Evolutionary conservation across 2,888 invertebrate genomes (phyloP).

Genomic region (Tachina grossa): DNA sequence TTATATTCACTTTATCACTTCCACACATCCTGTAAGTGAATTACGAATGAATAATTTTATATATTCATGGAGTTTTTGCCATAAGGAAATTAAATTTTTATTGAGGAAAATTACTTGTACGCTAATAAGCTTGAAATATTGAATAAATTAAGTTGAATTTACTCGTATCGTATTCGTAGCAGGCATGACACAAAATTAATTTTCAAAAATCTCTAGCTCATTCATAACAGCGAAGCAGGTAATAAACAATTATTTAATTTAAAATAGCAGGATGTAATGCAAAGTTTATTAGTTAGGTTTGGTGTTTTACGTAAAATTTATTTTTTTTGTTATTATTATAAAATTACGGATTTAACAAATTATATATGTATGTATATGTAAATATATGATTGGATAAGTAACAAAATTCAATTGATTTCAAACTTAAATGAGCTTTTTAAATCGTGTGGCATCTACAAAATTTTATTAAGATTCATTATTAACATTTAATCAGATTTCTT

Average conservation of each 20-base stretch:
- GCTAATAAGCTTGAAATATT: constrained; percentile 7
- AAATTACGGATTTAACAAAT: too few relatives aligned
- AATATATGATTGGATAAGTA: too few relatives aligned
- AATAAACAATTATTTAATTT: background rate
- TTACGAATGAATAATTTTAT: constrained; percentile 9
- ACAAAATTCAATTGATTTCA: too few relatives aligned
- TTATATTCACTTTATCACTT: background rate
- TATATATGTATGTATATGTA: too few relatives aligned
- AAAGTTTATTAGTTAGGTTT: background rate
- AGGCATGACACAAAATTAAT: background rate
- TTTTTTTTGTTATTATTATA: too few relatives aligned
- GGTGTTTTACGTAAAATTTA: too few relatives aligned
- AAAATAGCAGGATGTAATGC: background rate
- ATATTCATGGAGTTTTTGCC: constrained; percentile 16
- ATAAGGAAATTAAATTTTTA: constrained; percentile 36
- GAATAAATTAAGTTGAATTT: constrained; percentile 8
- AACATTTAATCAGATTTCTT: too few relatives aligned
- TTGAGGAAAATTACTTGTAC: background rate
- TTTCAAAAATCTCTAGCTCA: background rate
- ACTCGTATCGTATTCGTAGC: constrained; percentile 2
- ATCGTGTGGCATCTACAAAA: too few relatives aligned
- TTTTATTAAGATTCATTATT: too few relatives aligned
- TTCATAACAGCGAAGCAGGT: background rate
- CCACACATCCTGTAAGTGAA: background rate
- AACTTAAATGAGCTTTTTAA: too few relatives aligned